These are phyloP conservation scores for Drosophila biarmipes DNA, from an alignment of 1,140 invertebrate species.

Conservation along the genomic window DNA sequence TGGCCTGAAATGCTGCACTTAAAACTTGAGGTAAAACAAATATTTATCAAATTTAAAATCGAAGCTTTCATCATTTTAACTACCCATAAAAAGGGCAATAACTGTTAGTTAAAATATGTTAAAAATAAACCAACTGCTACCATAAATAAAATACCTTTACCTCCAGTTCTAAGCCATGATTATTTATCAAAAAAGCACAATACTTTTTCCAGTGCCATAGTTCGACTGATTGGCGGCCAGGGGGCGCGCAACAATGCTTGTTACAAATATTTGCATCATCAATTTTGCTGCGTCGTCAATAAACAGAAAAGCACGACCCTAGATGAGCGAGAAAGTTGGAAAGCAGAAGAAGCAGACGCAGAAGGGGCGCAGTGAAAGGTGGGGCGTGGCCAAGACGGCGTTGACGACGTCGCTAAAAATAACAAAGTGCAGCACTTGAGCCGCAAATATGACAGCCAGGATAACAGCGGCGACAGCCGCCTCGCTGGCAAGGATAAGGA, in stretches of 20 bases:
- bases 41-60: no score
- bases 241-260: constrained; percentile 9
- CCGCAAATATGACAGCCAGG: constrained; percentile 65
- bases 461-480: constrained; percentile 34
- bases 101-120: no score
- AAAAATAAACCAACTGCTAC: no score
- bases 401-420: constrained; percentile 62
- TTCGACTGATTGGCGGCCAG: not conserved
- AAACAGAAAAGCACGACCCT: constrained; percentile 16
- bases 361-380: not conserved
- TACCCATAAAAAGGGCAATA: no score
- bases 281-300: constrained; percentile 52
- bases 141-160: no score
- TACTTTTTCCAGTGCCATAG: not conserved
- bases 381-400: constrained; percentile 8
- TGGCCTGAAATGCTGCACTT: constrained; percentile 1
- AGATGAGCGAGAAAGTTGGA: constrained; percentile 7
- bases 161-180: not conserved
- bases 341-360: not conserved
- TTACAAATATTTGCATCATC: constrained; percentile 66
- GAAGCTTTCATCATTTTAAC: no score
- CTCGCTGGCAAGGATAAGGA: constrained; percentile 35
- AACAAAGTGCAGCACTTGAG: constrained; percentile 72
- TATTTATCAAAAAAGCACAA: not conserved
- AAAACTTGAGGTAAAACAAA: not conserved